Evolutionary conservation across 2,888 invertebrate genomes (phyloP), one percentile per base, ranked within the genome.

Genomic region (Seira musarum): DNA sequence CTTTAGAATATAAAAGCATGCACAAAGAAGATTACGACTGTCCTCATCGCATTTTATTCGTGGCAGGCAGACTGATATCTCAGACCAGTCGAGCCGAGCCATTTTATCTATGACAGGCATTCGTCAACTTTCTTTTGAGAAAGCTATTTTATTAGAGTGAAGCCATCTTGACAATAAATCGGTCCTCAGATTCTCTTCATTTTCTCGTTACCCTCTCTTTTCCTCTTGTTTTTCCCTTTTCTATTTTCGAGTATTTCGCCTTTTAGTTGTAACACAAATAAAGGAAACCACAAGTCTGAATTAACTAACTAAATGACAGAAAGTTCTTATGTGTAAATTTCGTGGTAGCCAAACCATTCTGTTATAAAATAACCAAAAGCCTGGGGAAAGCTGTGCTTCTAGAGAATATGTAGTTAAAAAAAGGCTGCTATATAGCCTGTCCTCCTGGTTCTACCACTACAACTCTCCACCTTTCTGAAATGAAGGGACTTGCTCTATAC

Each of bases 211-310:
- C 15, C 49, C 3, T 8, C 6, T 40, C 40, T 40, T 40, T 40
- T 49, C 49, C 49, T n/a, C 2, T n/a, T 49, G 3, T 30, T 5
- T 30, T 30, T 30, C 8, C 30, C 30, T 30, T 30, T 15, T 49
- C 8, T 30, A 2, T 30, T 2, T 49, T 3, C 49, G 15, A 8
- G 49, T 30, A 30, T 49, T 49, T 49, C 17, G 49, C 49, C 15
- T 49, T 49, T 49, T 2, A 49, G 49, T 13, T 49, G 49, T 8
- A n/a, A 15, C 15, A 49, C 49, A 49, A 13, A 49, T 49, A 49
- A 49, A 49, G 49, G 49, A 49, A 49, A 49, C 49, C 49, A 49
- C 49, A 49, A 49, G 49, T 49, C 49, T 49, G 49, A 49, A 49
- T 49, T 49, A 49, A 49, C 49, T 49, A 49, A 49, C 49, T 49